Evolutionary conservation across 2,797 vertebrate genomes (phyloP), one percentile per base, ranked within the genome.

Genomic region (Margarornis squamiger): DNA sequence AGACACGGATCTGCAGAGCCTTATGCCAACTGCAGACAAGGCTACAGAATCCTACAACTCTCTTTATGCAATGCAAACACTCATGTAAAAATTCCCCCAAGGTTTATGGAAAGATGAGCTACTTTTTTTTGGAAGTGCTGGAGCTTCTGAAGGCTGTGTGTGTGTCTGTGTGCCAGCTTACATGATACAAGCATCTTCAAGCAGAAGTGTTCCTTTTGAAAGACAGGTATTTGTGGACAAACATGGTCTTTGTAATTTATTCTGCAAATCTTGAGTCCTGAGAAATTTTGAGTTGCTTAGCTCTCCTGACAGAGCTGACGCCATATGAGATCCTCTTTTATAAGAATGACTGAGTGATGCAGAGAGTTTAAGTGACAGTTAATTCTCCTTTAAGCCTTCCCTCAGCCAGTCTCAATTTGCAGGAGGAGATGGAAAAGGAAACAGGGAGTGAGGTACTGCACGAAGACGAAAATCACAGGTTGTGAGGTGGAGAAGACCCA

Each of bases 331-430:
- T 74, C 46, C 30, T 52, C 7, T 19, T 92, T 94, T 94, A 54
- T 79, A 92, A 85, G 93, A 82, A 93, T 93, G 92, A 91, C 81
- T 93, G 95, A 96, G 88, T 80, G 92, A 88, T 72, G 61, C 48
- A 57, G 84, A 86, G 81, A 83, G 67, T 85, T 94, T 68, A 83
- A 95, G 91, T 83, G 93, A 80, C 95, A 89, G 71, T 65, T 95
- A 92, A 65, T 93, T 95, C 92, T 92, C 89, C 75, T 91, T 49
- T 72, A 91, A 91, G 45, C n/a, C 54, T 95, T 13, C n/a, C 23
- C 30, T 90, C 81, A 92, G 78, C 91, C 89, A 77, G 29, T 75
- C 87, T 92, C 70, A 95, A 88, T 96, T 92, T 95, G 82, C 48
- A 83, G 92, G 39, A 73, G 43, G 89, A 93, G 84, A 86, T 70